Evolutionary conservation across 1,140 invertebrate species (phyloP).

Genomic region (Chrysopa pallens): DNA sequence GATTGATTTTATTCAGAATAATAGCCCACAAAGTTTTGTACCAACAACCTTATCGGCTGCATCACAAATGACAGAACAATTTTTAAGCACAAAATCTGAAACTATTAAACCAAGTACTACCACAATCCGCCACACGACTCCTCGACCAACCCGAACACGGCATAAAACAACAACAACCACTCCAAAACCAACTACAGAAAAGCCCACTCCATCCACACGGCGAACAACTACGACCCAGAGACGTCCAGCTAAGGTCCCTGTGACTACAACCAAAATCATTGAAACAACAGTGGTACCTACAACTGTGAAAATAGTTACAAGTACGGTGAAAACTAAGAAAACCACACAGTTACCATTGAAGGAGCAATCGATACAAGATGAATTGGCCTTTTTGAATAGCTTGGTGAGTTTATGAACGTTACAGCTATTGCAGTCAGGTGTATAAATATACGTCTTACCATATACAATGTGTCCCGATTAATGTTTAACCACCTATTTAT

Average conservation of each 20-base stretch:
- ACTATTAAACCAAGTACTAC: conserved; percentile 1
- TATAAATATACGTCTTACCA: too few species aligned
- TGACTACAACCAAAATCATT: conserved; percentile 5
- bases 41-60: conserved; percentile 7
- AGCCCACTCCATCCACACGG: conserved; percentile 4
- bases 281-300: neutral
- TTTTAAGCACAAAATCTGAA: conserved; percentile 4
- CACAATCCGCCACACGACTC: conserved; percentile 4
- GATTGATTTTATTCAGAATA: too few species aligned
- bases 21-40: conserved; percentile 1
- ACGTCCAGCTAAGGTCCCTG: conserved; percentile 2
- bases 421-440: too few species aligned
- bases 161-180: conserved; percentile 2
- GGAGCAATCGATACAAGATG: neutral
- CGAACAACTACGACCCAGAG: conserved; percentile 1
- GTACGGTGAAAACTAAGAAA: neutral
- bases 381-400: conserved; percentile 22
- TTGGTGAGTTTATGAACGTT: conserved; percentile 20
- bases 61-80: conserved; percentile 2
- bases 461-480: too few species aligned
- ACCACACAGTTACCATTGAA: neutral
- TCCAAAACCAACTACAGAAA: conserved; percentile 5
- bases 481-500: too few species aligned
- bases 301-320: neutral
- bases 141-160: conserved; percentile 3